Evolutionary conservation across 2,797 vertebrate species (phyloP).

Genomic region (Chanos chanos): DNA sequence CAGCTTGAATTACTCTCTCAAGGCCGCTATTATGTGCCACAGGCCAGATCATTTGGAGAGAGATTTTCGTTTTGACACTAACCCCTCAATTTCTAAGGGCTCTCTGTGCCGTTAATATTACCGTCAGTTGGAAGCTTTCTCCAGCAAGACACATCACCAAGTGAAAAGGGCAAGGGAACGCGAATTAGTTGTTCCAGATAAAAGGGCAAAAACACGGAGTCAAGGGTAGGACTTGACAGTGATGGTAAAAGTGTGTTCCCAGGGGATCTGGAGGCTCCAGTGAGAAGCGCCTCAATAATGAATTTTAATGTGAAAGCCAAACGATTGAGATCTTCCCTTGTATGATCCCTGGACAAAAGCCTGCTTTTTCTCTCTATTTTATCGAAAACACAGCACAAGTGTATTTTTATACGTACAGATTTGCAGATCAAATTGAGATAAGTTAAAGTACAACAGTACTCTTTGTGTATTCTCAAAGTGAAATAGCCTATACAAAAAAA

Average conservation of each 20-base stretch:
- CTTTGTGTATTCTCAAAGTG: too few species aligned
- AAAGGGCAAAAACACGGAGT: conserved; percentile 98
- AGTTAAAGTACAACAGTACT: too few species aligned
- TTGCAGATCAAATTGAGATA: conserved; percentile 3
- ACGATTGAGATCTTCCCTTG: conserved; percentile 65
- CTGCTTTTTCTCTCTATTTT: conserved; percentile 56
- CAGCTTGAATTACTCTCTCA: conserved; percentile 83
- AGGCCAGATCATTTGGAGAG: conserved; percentile 89
- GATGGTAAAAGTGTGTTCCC: conserved; percentile 93
- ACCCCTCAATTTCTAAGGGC: conserved; percentile 87
- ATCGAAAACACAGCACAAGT: conserved; percentile 45
- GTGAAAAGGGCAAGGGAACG: conserved; percentile 99
- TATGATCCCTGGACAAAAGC: conserved; percentile 73
- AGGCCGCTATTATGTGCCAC: conserved; percentile 82
- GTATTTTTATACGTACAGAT: conserved; percentile 51
- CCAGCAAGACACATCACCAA: conserved; percentile 83
- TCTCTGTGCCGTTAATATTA: conserved; percentile 72
- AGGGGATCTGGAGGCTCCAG: conserved; percentile 77
- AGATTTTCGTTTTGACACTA: conserved; percentile 92
- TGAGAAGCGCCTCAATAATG: conserved; percentile 75
- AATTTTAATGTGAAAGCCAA: conserved; percentile 87
- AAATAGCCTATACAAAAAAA: too few species aligned
- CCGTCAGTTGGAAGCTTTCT: conserved; percentile 74
- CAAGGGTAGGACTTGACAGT: conserved; percentile 97
- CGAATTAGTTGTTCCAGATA: conserved; percentile 99